Base-by-base conservation (phyloP, 2,888 invertebrate species). In the Dryomyza anilis region DNA sequence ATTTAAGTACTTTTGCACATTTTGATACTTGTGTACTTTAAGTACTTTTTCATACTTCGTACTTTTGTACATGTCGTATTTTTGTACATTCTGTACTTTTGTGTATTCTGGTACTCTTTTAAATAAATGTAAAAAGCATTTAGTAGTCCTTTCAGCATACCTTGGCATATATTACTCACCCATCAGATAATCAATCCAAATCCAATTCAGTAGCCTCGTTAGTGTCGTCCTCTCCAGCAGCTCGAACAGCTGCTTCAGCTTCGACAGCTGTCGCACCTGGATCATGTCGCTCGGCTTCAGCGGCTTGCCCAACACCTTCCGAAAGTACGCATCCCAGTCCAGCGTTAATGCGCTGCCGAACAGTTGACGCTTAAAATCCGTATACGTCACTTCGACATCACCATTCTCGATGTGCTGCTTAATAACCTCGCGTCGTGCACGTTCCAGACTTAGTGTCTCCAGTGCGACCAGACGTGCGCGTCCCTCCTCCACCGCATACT, bases 161-260 rank as follows among this genome's bases (percentile, higher is more conserved):
- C n/a, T n/a, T n/a, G n/a, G n/a, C n/a, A n/a, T n/a, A n/a, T n/a
- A n/a, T n/a, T 4, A 73, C 78, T 65, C 57, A 80, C 81, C 80
- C 73, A 81, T 75, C 8, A 81, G 68, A 65, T 82, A 82, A 46
- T 82, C 76, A 8, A 76, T 78, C 81, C 81, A 81, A 10, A 81
- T 71, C 77, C 80, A 81, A 64, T 81, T 81, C 1, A 78, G 71
- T 56, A 81, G 65, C 0, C 81, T 74, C 2, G 69, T 71, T 64
- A 72, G 69, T 27, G 77, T 75, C 0, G 78, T 80, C 12, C 74
- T 76, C 55, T 80, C 74, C 25, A 81, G 65, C 65, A 81, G 66
- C 48, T 69, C 71, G 60, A 81, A 76, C 2, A 77, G 72, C 6
- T 76, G 73, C 12, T 74, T 68, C n/a, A 81, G 60, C n/a, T 76